Evolutionary conservation across 1,140 invertebrate species (phyloP).

Genomic region (Telenomus remus): DNA sequence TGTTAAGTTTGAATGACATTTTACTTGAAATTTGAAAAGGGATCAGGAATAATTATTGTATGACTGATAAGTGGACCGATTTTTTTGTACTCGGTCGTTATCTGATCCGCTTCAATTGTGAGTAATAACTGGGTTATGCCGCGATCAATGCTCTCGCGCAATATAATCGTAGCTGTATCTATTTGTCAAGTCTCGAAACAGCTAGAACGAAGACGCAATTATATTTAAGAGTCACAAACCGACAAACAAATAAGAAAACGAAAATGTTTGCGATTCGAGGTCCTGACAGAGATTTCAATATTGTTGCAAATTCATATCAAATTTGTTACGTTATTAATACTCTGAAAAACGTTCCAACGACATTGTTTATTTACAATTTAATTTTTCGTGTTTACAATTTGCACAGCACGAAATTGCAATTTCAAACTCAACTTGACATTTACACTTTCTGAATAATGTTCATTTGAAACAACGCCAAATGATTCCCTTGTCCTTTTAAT

Average conservation of each 20-base stretch:
- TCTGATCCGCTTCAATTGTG: slow-evolving; percentile 55
- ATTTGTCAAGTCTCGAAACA: slow-evolving; percentile 40
- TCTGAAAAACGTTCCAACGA: no score
- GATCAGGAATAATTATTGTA: slow-evolving; percentile 33
- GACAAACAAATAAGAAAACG: slow-evolving; percentile 24
- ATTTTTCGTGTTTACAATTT: no score
- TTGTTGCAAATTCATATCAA: no score
- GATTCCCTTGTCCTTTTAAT: no score
- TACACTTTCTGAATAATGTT: no score
- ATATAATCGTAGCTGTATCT: slow-evolving; percentile 48
- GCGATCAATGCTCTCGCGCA: slow-evolving; percentile 52
- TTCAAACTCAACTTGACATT: no score
- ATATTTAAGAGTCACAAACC: slow-evolving; percentile 30
- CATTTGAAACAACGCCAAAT: no score
- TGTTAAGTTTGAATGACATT: no score
- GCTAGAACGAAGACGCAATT: slow-evolving; percentile 28
- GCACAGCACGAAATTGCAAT: no score
- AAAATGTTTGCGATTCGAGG: slow-evolving; percentile 10
- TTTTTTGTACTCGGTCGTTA: slow-evolving; percentile 18
- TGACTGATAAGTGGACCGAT: background rate
- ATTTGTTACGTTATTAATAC: no score
- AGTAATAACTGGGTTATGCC: slow-evolving; percentile 53
- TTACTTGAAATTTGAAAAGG: slow-evolving; percentile 35
- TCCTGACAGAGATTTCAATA: background rate
- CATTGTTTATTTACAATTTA: no score